These are phyloP conservation scores for Andrena cerasifolii DNA, from an alignment of 1,140 invertebrate genomes.

Conservation along the genomic window DNA sequence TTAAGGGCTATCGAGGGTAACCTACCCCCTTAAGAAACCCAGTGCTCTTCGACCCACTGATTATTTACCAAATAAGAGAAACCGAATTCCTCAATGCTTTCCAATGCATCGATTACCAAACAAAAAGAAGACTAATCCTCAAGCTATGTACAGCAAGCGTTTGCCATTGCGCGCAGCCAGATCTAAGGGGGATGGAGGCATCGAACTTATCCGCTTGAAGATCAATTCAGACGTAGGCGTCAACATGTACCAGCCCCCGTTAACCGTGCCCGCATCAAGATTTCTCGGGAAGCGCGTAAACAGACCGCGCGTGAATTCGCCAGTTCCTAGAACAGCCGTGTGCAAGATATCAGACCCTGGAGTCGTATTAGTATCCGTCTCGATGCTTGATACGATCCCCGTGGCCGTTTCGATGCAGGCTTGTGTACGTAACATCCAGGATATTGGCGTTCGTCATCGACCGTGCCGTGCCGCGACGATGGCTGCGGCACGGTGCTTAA, in stretches of 20 bases:
- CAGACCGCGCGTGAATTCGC: slow-evolving; percentile 35
- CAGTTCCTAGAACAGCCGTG: background rate
- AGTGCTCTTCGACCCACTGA: no score
- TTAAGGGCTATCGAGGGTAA: no score
- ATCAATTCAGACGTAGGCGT: slow-evolving; percentile 17
- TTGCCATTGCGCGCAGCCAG: background rate
- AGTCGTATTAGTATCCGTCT: slow-evolving; percentile 3
- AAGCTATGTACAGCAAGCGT: no score
- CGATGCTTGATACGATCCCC: background rate
- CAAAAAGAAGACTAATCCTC: no score
- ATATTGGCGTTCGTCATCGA: slow-evolving; percentile 44
- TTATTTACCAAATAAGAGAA: no score
- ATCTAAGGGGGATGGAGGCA: background rate
- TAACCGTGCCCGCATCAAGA: slow-evolving; percentile 2
- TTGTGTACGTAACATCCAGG: slow-evolving; percentile 39
- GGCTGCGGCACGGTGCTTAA: slow-evolving; percentile 24
- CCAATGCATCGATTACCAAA: no score
- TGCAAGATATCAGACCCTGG: slow-evolving; percentile 4
- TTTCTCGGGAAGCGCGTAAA: slow-evolving; percentile 13
- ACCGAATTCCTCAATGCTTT: no score
- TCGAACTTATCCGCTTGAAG: background rate
- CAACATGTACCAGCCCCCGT: background rate
- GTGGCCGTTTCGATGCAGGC: slow-evolving; percentile 35
- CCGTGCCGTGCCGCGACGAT: background rate
- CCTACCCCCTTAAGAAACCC: no score